Conservation (phyloP, 2,113 vertebrate species). For the Melanerpes aurifrons region DNA sequence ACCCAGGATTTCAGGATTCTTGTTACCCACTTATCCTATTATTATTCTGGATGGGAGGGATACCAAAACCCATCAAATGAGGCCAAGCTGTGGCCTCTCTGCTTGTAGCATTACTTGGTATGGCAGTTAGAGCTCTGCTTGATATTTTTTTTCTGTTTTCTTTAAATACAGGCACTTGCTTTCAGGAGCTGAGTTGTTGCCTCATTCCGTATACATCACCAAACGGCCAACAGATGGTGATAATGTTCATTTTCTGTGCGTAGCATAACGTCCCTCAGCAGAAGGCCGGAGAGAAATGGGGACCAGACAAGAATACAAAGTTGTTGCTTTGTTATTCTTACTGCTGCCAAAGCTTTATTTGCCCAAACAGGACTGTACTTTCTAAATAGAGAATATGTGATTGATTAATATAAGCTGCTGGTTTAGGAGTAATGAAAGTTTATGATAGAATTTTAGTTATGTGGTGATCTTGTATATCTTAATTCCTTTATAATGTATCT, state of each 20-base stretch:
- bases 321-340: not conserved
- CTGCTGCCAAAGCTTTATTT: not conserved
- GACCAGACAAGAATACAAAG: slow-evolving; percentile 18
- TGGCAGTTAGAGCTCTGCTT: not conserved
- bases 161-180: not conserved
- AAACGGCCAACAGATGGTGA: slow-evolving; percentile 61
- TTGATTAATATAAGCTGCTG: not conserved
- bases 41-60: not conserved
- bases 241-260: slow-evolving; percentile 2
- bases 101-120: not conserved
- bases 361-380: not conserved
- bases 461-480: not conserved
- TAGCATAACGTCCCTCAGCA: not conserved
- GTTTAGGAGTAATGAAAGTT: not conserved
- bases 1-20: not conserved
- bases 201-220: slow-evolving; percentile 25
- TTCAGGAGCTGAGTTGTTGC: not conserved
- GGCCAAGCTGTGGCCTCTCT: not conserved
- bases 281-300: slow-evolving; percentile 34
- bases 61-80: not conserved
- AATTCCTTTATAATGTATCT: not conserved
- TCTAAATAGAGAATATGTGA: not conserved
- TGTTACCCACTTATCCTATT: not conserved
- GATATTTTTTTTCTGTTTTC: not conserved
- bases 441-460: not conserved